Base-by-base conservation (phyloP, 2,113 vertebrate species). In the Eptesicus fuscus region DNA sequence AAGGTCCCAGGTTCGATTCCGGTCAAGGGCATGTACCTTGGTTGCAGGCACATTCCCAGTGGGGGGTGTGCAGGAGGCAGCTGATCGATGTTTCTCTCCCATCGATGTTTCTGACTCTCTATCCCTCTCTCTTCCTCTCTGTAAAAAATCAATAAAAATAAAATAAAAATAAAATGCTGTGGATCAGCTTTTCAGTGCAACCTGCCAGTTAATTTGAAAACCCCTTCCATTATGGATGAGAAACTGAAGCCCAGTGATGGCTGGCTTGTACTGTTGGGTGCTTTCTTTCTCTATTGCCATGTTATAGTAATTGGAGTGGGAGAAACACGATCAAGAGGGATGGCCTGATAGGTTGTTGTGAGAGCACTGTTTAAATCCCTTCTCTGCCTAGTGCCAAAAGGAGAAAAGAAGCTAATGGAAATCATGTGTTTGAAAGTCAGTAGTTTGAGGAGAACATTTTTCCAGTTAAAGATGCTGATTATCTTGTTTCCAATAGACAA, bases 331-430 rank as follows among this genome's bases (percentile, higher is more conserved):
- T 71, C 22, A 73, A 73, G 51, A 93, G 53, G 47, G 32, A 47
- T 63, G 49, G 12, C 30, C 73, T 91, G 44, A 73, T 51, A 86
- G 32, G 18, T 73, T 47, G 59, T 61, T 94, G 16, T 77, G 25
- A 80, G 47, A 69, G 11, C 35, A 16, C 12, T 90, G 9, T 70
- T 77, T 49, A 80, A 86, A 63, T 69, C 32, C 35, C 7, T 83
- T 61, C 11, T 78, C 73, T 91, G 35, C 63, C 23, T 79, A 20
- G 35, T 65, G 42, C 51, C 47, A 61, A 67, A 88, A 83, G 37
- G 37, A 78, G 67, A 84, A 87, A 63, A 83, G 65, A 91, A 74
- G 18, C 74, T 92, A 89, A 89, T 94, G 30, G 35, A 88, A 93
- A 91, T 76, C 22, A 37, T 35, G 28, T 49, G 42, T 88, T 88